Evolutionary conservation across 2,113 vertebrate species (phyloP), one percentile per base, ranked within the genome.

Genomic region (Cervus canadensis): DNA sequence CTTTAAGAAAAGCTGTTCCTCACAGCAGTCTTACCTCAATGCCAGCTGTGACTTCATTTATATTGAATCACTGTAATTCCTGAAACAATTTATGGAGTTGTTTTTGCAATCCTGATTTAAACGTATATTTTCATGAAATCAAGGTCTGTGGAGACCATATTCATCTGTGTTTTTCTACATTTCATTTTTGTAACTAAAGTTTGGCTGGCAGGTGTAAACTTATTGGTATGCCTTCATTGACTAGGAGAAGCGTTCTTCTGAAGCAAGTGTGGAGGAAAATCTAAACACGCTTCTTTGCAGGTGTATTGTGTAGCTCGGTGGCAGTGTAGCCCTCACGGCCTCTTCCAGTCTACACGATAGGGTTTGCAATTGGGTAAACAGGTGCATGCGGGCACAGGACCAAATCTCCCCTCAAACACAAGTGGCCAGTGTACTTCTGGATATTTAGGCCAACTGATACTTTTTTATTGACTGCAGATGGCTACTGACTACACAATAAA

Each of bases 31-130:
- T 78, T 85, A 83, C 36, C 96, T 96, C 74, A 95, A n/a, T 89
- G 90, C 96, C 88, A 98, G 94, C 97, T 98, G 98, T 96, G 98
- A 98, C 98, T 97, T 97, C 94, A 97, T 97, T 97, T 98, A 93
- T 97, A 95, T 57, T 79, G 94, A 98, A 98, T 98, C 96, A 97
- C 98, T 97, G 74, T 97, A 97, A 98, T 97, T 93, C 94, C 84
- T 96, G 90, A 93, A 98, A 97, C 97, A 96, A 93, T 97, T 98
- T 97, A 94, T 91, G 67, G 94, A 97, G 92, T 97, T 76, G 52
- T 97, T 98, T 82, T 97, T 97, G 86, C 21, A 96, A 95, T 30
- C 56, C 48, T 97, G 64, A 97, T 93, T 98, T 97, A 90, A 97
- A 97, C 85, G 82, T 98, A 83, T 93, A 93, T 95, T 95, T 97